Percentiles rank a stretch among this genome's conserved stretches.
phyloP scores from a whole-genome alignment of 37 sponge, comb jelly and placozoan species.

The Axinella damicornis region DNA sequence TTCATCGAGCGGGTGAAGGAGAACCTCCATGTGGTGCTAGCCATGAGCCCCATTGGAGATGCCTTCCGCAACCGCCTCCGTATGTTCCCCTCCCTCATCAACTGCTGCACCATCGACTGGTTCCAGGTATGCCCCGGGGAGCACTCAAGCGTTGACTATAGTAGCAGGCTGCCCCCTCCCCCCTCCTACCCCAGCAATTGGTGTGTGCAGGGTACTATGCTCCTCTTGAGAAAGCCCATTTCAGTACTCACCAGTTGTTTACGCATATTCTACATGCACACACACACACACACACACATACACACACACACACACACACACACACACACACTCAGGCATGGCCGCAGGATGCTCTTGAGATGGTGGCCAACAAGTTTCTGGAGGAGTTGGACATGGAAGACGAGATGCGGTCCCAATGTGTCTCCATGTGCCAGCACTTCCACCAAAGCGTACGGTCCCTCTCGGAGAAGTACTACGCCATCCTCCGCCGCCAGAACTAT shows the following conservation, averaged over 20 bases:
- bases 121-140: slow-evolving; percentile 89
- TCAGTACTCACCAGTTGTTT: neutral
- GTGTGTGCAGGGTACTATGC: no score
- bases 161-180: no score
- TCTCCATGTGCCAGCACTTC: slow-evolving; percentile 95
- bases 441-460: slow-evolving; percentile 75
- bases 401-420: slow-evolving; percentile 76
- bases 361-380: slow-evolving; percentile 99
- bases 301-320: neutral
- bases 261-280: neutral
- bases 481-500: slow-evolving; percentile 95
- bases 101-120: slow-evolving; percentile 99
- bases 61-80: slow-evolving; percentile 92
- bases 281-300: neutral
- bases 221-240: no score
- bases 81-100: slow-evolving; percentile 99
- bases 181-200: no score
- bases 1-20: slow-evolving; percentile 96
- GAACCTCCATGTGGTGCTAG: slow-evolving; percentile 93
- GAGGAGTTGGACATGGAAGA: slow-evolving; percentile 93
- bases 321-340: slow-evolving; percentile 70
- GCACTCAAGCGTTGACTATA: no score
- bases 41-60: slow-evolving; percentile 98
- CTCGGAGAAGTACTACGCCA: slow-evolving; percentile 75
- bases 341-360: slow-evolving; percentile 98